These are phyloP conservation scores for Xylocampa areola DNA, from an alignment of 2,888 invertebrate genomes.

Conservation along the genomic window DNA sequence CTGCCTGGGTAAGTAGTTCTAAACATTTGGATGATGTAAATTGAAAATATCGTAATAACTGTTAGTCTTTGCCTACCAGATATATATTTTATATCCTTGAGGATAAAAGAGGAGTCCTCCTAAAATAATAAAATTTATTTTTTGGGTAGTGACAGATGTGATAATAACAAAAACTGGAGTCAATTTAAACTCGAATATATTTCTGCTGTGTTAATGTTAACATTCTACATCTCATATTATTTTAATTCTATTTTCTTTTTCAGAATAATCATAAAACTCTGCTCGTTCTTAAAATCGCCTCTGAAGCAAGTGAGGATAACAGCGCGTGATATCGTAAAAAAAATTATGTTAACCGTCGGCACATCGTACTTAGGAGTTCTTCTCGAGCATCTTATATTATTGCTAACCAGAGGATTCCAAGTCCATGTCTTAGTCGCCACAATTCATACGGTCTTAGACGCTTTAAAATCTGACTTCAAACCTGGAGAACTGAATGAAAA, in stretches of 20 bases:
- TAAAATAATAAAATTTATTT: no score
- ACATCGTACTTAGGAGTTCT: conserved; percentile 94
- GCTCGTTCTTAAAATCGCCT: conserved; percentile 96
- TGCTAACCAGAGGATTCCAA: conserved; percentile 97
- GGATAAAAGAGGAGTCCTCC: no score
- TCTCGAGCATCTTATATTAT: conserved; percentile 94
- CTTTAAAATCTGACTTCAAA: conserved; percentile 92
- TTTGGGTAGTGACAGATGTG: no score
- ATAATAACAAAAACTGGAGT: no score
- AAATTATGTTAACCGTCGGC: conserved; percentile 96
- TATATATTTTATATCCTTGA: no score
- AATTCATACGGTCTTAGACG: conserved; percentile 94
- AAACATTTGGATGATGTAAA: no score
- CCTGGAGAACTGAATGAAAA: conserved; percentile 95
- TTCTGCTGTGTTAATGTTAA: no score
- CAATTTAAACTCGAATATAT: no score
- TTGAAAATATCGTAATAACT: no score
- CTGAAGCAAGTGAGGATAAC: conserved; percentile 95
- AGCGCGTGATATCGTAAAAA: conserved; percentile 97
- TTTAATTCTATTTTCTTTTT: conserved; percentile 56
- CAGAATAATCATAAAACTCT: conserved; percentile 96
- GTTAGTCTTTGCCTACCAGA: no score
- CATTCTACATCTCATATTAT: no score
- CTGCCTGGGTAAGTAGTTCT: conserved; percentile 95
- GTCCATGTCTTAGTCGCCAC: conserved; percentile 97